Conservation (phyloP, 2,888 invertebrate genomes). For the Lissonota sp. region DNA sequence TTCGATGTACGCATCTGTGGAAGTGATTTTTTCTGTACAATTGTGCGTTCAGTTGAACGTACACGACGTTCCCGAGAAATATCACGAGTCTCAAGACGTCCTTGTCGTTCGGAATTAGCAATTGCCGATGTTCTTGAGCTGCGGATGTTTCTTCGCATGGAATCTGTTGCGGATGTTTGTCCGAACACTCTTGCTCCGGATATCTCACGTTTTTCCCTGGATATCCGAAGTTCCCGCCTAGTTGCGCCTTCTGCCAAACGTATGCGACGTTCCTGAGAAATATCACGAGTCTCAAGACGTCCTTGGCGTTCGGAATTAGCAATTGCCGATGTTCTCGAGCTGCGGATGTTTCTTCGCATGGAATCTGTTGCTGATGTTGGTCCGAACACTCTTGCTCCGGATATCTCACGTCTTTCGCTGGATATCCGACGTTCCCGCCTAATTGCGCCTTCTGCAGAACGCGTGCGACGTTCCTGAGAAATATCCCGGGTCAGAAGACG, state of each 20-base stretch:
- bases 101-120: background rate
- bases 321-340: no score
- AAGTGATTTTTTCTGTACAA: background rate
- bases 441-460: no score
- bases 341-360: constrained; percentile 28
- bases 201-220: background rate
- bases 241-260: no score
- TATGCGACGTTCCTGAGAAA: no score
- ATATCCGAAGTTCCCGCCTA: background rate
- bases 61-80: constrained; percentile 9
- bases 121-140: background rate
- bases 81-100: constrained; percentile 48
- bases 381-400: background rate
- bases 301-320: background rate
- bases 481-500: no score
- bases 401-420: constrained; percentile 1
- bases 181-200: background rate
- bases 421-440: background rate
- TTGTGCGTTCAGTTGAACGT: background rate
- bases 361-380: constrained; percentile 31
- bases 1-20: constrained; percentile 27
- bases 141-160: constrained; percentile 29
- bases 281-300: no score
- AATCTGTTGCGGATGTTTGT: constrained; percentile 26
- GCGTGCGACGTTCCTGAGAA: no score